These are phyloP conservation scores for Pempheris klunzingeri DNA, from an alignment of 2,797 vertebrate species.

Conservation along the genomic window DNA sequence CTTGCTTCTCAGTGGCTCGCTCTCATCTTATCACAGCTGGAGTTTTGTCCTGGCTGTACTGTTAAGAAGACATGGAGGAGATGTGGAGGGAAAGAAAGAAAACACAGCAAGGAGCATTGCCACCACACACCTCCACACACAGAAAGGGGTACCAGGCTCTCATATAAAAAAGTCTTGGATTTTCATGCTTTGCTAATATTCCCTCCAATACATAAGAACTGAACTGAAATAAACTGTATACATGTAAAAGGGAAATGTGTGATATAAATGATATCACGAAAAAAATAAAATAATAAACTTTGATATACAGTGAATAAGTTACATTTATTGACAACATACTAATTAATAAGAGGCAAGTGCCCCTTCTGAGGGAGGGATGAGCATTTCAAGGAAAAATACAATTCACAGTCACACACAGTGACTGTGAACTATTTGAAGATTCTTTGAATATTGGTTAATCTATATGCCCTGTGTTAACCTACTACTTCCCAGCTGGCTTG, in stretches of 20 bases:
- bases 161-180: conserved; percentile 28
- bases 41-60: conserved; percentile 52
- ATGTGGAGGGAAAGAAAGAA: conserved; percentile 32
- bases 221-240: conserved; percentile 6
- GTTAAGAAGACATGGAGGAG: conserved; percentile 30
- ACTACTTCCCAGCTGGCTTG: too few relatives aligned
- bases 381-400: too few relatives aligned
- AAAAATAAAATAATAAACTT: background rate
- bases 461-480: too few relatives aligned
- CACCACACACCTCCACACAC: conserved; percentile 15
- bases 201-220: background rate
- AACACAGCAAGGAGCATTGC: conserved; percentile 24
- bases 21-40: conserved; percentile 59
- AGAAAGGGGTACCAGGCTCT: background rate
- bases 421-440: too few relatives aligned
- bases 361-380: too few relatives aligned
- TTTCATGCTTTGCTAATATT: conserved; percentile 14
- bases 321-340: background rate
- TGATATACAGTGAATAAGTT: background rate
- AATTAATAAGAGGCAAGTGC: background rate
- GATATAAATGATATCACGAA: background rate
- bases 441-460: too few relatives aligned
- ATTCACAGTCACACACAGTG: too few relatives aligned
- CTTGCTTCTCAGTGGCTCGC: conserved; percentile 58
- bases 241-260: background rate